Percentiles rank a stretch among this genome's conserved stretches.
Conservation (phyloP, 2,797 vertebrate genomes). For the Nyctibius grandis region DNA sequence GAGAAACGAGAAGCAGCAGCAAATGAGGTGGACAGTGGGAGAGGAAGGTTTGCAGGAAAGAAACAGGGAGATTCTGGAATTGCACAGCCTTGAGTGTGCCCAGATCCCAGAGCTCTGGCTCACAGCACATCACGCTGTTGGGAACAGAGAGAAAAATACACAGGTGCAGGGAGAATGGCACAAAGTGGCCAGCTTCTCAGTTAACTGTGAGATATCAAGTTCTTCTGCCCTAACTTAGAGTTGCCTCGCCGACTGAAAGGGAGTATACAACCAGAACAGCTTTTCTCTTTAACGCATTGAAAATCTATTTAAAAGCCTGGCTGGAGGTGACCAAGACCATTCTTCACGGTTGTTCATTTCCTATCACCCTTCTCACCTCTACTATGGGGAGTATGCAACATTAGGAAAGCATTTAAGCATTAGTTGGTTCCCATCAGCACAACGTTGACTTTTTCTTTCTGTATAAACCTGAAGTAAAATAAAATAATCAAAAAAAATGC, state of each 20-base stretch:
- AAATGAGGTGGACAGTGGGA: neutral
- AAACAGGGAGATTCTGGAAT: neutral
- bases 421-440: neutral
- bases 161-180: neutral
- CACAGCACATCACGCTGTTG: neutral
- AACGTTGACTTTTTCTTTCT: neutral
- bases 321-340: neutral
- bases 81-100: neutral
- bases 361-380: neutral
- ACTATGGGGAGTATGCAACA: neutral
- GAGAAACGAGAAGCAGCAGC: neutral
- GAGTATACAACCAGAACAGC: neutral
- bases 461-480: neutral
- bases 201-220: neutral
- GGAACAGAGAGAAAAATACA: neutral
- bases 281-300: neutral
- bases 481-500: neutral
- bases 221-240: neutral
- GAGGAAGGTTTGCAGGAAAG: neutral
- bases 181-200: neutral
- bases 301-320: neutral
- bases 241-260: neutral
- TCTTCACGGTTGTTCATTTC: neutral
- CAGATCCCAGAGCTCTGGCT: neutral
- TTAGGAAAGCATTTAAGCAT: neutral